Evolutionary conservation across 2,113 vertebrate species (phyloP).

Genomic region (Arenaria interpres): DNA sequence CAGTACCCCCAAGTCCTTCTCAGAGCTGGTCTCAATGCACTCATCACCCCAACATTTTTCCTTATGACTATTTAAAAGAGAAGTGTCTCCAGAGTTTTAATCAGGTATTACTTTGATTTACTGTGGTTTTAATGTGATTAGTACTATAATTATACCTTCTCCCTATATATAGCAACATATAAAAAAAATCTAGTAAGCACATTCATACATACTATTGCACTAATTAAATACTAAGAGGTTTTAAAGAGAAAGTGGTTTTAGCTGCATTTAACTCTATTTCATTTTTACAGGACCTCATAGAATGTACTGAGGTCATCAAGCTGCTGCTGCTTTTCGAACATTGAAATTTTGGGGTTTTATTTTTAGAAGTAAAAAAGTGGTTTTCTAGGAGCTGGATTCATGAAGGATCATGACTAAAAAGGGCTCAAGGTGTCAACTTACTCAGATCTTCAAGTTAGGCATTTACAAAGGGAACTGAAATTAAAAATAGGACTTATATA

Average conservation of each 20-base stretch:
- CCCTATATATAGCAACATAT: not conserved
- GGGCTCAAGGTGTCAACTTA: not conserved
- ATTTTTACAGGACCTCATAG: not conserved
- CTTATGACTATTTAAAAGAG: not conserved
- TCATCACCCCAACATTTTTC: not conserved
- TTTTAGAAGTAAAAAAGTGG: not conserved
- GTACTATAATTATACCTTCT: not conserved
- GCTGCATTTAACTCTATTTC: not conserved
- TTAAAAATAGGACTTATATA: not conserved
- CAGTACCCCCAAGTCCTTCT: fast-evolving
- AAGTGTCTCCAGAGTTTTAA: not conserved
- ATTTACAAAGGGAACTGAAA: not conserved
- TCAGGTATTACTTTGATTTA: not conserved
- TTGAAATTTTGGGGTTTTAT: not conserved
- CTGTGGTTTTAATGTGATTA: not conserved
- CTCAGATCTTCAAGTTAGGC: not conserved
- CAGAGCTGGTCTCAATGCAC: not conserved
- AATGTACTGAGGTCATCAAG: not conserved
- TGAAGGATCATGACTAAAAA: not conserved
- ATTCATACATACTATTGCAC: not conserved
- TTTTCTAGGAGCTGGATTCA: not conserved
- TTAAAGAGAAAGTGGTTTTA: not conserved
- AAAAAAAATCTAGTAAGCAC: not conserved
- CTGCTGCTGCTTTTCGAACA: not conserved
- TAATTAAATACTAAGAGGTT: not conserved